Percentiles rank a stretch among this genome's conserved stretches.
Conservation (phyloP, 1,140 invertebrate species). For the Prorops nasuta region DNA sequence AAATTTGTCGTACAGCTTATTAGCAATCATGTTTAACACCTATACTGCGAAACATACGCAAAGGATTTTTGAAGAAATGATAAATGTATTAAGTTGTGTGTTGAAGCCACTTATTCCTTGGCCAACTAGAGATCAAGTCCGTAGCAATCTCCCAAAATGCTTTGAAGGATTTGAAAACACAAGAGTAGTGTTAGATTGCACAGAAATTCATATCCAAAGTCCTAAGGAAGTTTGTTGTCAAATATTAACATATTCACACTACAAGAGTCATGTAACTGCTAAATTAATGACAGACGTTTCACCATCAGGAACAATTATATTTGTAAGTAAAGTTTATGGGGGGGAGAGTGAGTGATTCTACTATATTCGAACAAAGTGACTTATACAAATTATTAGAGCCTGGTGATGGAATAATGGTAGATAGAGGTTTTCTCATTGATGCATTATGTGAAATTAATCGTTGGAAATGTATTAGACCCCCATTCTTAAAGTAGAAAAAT, state of each 20-base stretch:
- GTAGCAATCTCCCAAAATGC: slow-evolving; percentile 19
- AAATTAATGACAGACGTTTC: slow-evolving; percentile 39
- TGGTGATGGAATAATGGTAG: slow-evolving; percentile 3
- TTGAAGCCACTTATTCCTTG: slow-evolving; percentile 9
- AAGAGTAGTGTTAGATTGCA: no score
- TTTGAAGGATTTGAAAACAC: slow-evolving; percentile 18
- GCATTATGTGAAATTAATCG: slow-evolving; percentile 2
- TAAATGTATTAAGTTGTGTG: not conserved
- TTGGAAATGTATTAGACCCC: slow-evolving; percentile 1
- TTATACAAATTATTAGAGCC: not conserved
- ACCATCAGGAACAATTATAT: slow-evolving; percentile 25
- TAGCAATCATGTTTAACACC: slow-evolving; percentile 6
- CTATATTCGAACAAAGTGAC: slow-evolving; percentile 18
- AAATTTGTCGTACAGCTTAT: slow-evolving; percentile 5
- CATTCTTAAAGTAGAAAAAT: slow-evolving; percentile 3
- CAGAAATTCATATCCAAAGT: no score
- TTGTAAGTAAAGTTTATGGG: slow-evolving; percentile 30
- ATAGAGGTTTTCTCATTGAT: slow-evolving; percentile 6
- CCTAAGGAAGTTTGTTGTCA: no score
- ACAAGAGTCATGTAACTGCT: slow-evolving; percentile 23
- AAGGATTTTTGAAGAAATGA: slow-evolving; percentile 4
- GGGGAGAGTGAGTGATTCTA: slow-evolving; percentile 31
- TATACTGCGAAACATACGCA: not conserved
- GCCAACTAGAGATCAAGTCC: slow-evolving; percentile 10
- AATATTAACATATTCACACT: no score